Evolutionary conservation across 1,140 invertebrate species (phyloP).

Genomic region (Brachionus koreanus): DNA sequence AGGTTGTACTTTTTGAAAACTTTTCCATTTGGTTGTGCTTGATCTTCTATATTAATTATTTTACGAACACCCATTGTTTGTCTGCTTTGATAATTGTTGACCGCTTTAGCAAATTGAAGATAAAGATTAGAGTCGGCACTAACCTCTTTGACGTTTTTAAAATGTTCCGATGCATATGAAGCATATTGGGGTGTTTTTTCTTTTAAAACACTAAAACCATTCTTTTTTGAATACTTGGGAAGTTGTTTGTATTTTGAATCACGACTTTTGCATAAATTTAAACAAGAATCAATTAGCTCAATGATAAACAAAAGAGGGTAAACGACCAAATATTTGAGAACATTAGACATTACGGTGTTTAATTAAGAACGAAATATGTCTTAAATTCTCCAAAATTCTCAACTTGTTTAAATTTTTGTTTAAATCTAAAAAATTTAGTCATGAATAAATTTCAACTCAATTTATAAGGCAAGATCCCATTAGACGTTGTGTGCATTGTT

Average conservation of each 20-base stretch:
- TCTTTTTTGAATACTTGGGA: neutral
- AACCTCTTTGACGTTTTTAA: neutral
- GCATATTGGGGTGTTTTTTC: neutral
- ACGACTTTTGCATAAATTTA: neutral
- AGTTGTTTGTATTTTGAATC: slow-evolving; percentile 9
- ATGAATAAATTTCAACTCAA: neutral
- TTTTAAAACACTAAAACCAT: neutral
- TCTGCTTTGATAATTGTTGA: neutral
- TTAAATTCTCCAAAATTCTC: neutral
- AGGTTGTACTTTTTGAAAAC: slow-evolving; percentile 78
- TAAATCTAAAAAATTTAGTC: neutral
- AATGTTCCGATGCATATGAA: neutral
- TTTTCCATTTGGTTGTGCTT: slow-evolving; percentile 83
- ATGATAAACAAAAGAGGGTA: slow-evolving; percentile 21
- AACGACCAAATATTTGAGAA: slow-evolving; percentile 30
- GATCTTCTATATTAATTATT: slow-evolving; percentile 85
- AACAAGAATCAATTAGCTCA: neutral
- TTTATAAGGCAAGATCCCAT: neutral
- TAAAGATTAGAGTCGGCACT: slow-evolving; percentile 7
- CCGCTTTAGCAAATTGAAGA: neutral
- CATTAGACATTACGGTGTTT: slow-evolving; percentile 1
- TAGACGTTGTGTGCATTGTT: neutral
- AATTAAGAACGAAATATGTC: slow-evolving; percentile 2
- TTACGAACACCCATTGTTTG: slow-evolving; percentile 62
- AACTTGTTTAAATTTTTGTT: neutral